These are phyloP conservation scores for Bolborhynchus lineola DNA, from an alignment of 2,113 vertebrate genomes.

Conservation along the genomic window DNA sequence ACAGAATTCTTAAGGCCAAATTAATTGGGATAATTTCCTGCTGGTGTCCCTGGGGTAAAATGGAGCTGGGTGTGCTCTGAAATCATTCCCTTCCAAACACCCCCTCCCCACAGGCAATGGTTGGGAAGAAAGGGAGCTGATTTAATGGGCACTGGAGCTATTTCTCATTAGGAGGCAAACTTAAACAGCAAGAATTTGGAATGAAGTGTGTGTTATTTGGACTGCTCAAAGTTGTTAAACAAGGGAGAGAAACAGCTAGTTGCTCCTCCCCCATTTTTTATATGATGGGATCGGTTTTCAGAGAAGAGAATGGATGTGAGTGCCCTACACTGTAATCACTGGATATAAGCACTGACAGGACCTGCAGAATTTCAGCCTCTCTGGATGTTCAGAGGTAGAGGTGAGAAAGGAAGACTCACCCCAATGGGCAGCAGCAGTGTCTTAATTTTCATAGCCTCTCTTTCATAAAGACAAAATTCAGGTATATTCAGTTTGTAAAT, in stretches of 20 bases:
- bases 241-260: not conserved
- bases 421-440: not conserved
- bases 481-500: not conserved
- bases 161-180: not conserved
- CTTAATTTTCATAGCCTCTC: not conserved
- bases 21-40: not conserved
- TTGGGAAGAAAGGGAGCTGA: not conserved
- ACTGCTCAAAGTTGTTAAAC: not conserved
- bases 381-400: not conserved
- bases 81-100: not conserved
- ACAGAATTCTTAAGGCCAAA: accelerated
- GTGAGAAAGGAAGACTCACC: not conserved
- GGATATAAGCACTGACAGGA: not conserved
- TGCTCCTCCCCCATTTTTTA: not conserved
- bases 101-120: not conserved
- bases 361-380: not conserved
- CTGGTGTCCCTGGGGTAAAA: not conserved
- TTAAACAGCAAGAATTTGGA: conserved; percentile 12
- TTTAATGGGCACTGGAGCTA: not conserved
- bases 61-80: not conserved
- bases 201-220: not conserved
- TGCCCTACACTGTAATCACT: accelerated
- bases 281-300: not conserved
- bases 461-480: not conserved
- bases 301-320: not conserved